These are phyloP conservation scores for Cheilosia grossa DNA, from an alignment of 2,888 invertebrate species.

Conservation along the genomic window DNA sequence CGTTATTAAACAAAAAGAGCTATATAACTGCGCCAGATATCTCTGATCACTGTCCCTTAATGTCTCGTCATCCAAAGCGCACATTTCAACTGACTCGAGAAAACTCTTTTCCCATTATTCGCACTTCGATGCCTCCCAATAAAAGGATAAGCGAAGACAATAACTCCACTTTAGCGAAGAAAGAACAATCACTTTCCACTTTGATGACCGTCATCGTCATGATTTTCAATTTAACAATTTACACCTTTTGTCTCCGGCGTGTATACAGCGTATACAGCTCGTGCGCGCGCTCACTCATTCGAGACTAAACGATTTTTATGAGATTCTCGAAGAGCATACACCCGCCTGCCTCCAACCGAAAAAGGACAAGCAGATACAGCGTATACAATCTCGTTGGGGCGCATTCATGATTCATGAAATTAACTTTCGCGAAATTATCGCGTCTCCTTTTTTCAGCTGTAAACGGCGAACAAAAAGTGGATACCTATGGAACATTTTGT, in stretches of 20 bases:
- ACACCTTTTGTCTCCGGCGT: constrained; percentile 60
- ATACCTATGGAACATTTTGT: too few relatives aligned
- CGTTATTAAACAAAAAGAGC: too few relatives aligned
- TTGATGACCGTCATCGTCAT: constrained; percentile 70
- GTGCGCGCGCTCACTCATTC: constrained; percentile 52
- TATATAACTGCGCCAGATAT: not conserved
- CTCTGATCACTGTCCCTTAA: not conserved
- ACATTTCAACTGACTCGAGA: not conserved
- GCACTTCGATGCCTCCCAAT: constrained; percentile 52
- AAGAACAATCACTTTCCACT: constrained; percentile 65
- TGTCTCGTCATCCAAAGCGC: not conserved
- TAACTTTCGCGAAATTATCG: constrained; percentile 60
- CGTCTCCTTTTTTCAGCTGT: constrained; percentile 7
- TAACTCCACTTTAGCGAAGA: constrained; percentile 56
- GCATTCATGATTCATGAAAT: constrained; percentile 66
- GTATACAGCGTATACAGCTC: not conserved
- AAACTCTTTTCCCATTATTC: constrained; percentile 26
- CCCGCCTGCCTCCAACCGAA: not conserved
- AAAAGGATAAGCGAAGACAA: constrained; percentile 62
- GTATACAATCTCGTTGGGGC: not conserved
- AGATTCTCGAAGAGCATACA: constrained; percentile 22
- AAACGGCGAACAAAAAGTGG: not conserved
- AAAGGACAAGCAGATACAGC: constrained; percentile 6
- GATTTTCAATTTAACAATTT: constrained; percentile 73
- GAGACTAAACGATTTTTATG: constrained; percentile 71